Evolutionary conservation across 2,797 vertebrate genomes (phyloP).

Genomic region (Galagoides demidoff): DNA sequence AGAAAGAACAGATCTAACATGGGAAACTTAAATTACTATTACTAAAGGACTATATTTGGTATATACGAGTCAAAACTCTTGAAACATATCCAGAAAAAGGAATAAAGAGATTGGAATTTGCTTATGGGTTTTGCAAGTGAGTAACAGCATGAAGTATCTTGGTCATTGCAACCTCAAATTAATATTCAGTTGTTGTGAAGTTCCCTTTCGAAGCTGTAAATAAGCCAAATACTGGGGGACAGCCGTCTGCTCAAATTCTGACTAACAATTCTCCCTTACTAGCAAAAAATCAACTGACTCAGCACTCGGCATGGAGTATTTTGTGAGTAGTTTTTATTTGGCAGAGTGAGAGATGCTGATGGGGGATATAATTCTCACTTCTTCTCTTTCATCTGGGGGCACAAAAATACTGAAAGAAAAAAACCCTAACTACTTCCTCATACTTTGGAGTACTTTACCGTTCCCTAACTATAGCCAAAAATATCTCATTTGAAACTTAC

Average conservation of each 20-base stretch:
- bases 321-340: background rate
- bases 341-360: too few relatives aligned
- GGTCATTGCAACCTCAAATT: background rate
- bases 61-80: background rate
- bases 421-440: background rate
- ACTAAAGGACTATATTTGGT: background rate
- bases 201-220: constrained; percentile 1
- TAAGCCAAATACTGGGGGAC: background rate
- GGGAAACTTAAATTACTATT: background rate
- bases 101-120: background rate
- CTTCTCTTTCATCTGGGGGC: background rate
- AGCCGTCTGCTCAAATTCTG: background rate
- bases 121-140: background rate
- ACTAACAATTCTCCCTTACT: background rate
- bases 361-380: background rate
- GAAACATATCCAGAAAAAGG: background rate
- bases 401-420: background rate
- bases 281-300: background rate
- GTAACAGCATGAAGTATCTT: background rate
- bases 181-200: background rate
- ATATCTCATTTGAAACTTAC: background rate
- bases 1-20: background rate
- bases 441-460: background rate
- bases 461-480: background rate
- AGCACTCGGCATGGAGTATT: background rate